Conservation (phyloP, 92 coral and sea anemone genomes). For the Meandrina meandrites region DNA sequence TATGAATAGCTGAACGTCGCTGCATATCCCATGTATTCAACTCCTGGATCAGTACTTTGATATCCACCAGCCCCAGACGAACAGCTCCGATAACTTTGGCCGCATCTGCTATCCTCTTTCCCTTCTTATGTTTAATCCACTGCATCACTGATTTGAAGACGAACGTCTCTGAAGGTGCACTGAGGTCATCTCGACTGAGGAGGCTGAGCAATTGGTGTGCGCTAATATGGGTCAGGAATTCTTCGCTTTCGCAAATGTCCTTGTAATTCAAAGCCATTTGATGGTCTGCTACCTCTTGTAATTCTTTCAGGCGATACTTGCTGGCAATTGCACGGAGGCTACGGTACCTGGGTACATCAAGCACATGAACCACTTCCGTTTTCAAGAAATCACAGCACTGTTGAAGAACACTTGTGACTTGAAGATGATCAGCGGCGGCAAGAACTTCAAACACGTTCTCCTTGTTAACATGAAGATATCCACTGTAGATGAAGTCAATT, state of each 20-base stretch:
- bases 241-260: conserved; percentile 49
- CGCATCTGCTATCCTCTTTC: too few relatives aligned
- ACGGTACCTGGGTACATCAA: background rate
- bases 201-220: conserved; percentile 26
- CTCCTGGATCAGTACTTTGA: background rate
- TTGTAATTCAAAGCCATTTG: conserved; percentile 6
- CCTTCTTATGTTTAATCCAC: too few relatives aligned
- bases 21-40: background rate
- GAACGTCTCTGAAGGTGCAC: too few relatives aligned
- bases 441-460: conserved; percentile 43
- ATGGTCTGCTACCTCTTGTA: background rate
- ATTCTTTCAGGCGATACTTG: background rate
- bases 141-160: too few relatives aligned
- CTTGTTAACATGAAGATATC: conserved; percentile 33
- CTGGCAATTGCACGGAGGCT: background rate
- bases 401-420: background rate
- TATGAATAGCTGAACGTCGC: background rate
- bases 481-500: conserved; percentile 62
- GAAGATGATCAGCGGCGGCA: conserved; percentile 50
- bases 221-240: conserved; percentile 35
- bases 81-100: too few relatives aligned
- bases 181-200: too few relatives aligned
- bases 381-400: conserved; percentile 7
- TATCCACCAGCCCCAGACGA: conserved; percentile 40
- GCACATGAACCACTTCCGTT: background rate